phyloP scores from a whole-genome alignment of 2,888 invertebrate genomes.

The Xestia ashworthii region DNA sequence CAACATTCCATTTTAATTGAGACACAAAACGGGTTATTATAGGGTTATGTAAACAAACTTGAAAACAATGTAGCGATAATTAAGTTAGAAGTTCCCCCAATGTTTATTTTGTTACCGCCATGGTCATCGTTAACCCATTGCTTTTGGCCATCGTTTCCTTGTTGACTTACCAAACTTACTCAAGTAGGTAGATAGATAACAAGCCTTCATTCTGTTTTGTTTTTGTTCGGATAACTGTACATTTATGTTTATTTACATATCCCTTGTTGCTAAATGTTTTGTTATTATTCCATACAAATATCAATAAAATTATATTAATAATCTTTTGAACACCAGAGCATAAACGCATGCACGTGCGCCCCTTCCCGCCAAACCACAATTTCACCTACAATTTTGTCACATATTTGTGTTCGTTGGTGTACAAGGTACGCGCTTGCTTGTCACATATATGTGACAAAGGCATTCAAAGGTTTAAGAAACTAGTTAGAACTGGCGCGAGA shows the following conservation, averaged over 20 bases:
- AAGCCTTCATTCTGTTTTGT: slow-evolving; percentile 21
- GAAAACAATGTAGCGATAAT: slow-evolving; percentile 52
- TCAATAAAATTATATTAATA: background rate
- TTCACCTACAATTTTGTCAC: too few species aligned
- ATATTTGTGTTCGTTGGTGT: too few species aligned
- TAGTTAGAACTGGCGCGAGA: background rate
- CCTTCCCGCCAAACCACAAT: too few species aligned
- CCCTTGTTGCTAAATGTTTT: background rate
- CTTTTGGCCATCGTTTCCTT: slow-evolving; percentile 30
- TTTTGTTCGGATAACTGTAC: slow-evolving; percentile 15
- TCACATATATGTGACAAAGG: too few species aligned
- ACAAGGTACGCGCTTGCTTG: too few species aligned
- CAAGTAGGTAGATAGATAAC: slow-evolving; percentile 39
- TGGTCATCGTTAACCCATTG: slow-evolving; percentile 58
- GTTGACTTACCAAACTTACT: slow-evolving; percentile 50
- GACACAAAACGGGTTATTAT: slow-evolving; percentile 44
- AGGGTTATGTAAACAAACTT: slow-evolving; percentile 46
- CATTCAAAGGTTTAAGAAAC: too few species aligned
- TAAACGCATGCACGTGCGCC: too few species aligned
- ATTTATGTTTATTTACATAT: slow-evolving; percentile 2
- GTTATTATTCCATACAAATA: background rate
- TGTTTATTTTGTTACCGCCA: slow-evolving; percentile 49
- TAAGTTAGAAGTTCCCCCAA: slow-evolving; percentile 46
- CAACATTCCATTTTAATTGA: slow-evolving; percentile 39
- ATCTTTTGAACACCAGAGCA: too few species aligned